Percentiles rank a stretch among this genome's conserved stretches.
These are phyloP conservation scores for Drosophila virilis DNA, from an alignment of 1,140 invertebrate species.

Conservation along the genomic window DNA sequence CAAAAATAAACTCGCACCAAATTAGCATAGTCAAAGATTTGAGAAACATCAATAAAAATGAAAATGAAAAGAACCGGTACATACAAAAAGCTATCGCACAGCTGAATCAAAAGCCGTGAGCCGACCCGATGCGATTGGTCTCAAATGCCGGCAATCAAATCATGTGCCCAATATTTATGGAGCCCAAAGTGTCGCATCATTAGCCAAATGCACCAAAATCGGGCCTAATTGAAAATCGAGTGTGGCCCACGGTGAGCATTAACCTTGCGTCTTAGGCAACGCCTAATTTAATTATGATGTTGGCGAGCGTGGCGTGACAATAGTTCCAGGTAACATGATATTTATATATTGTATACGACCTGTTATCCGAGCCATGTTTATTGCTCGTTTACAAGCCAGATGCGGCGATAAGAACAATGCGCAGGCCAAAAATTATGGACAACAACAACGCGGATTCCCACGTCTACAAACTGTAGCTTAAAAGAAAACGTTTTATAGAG, in stretches of 20 bases:
- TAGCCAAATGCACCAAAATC: conserved; percentile 24
- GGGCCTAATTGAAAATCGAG: conserved; percentile 16
- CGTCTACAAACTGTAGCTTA: conserved; percentile 31
- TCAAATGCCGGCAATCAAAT: conserved; percentile 72
- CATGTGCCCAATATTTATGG: conserved; percentile 57
- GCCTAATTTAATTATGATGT: conserved; percentile 32
- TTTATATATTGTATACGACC: conserved; percentile 53
- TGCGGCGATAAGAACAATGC: conserved; percentile 30
- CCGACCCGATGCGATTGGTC: conserved; percentile 34
- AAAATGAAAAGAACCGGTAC: conserved; percentile 19
- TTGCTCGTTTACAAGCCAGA: conserved; percentile 24
- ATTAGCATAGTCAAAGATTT: conserved; percentile 63
- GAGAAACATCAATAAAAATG: background rate
- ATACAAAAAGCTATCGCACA: conserved; percentile 21
- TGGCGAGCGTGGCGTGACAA: conserved; percentile 30
- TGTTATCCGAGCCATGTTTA: conserved; percentile 49
- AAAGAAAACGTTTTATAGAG: background rate
- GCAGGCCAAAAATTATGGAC: background rate
- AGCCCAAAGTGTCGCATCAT: conserved; percentile 33
- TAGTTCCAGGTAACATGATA: conserved; percentile 31
- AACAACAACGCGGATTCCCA: conserved; percentile 50
- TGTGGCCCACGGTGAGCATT: conserved; percentile 2
- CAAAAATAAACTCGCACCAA: conserved; percentile 49
- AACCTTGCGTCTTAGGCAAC: conserved; percentile 41
- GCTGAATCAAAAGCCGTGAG: conserved; percentile 70